A percentile compares a stretch with the other conserved stretches of the same genome.
phyloP scores from a whole-genome alignment of 2,113 vertebrate genomes.

The Tichodroma muraria region DNA sequence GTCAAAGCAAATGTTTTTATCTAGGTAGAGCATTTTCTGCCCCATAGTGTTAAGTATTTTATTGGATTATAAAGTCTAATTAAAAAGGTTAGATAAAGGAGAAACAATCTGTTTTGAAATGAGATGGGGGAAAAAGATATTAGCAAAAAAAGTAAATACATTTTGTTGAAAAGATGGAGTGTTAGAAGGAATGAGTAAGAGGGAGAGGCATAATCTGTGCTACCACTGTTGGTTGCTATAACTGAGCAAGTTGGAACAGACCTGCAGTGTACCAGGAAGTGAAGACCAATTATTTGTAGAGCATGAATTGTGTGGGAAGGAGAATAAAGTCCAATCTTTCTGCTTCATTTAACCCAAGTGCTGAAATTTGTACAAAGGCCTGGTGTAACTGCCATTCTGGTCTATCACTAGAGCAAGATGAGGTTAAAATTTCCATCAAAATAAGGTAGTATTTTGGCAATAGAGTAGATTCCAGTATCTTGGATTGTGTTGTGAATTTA shows the following conservation, averaged over 20 bases:
- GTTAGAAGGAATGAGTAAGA: background rate
- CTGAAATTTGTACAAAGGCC: background rate
- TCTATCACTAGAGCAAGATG: background rate
- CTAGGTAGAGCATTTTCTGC: background rate
- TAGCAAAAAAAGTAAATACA: background rate
- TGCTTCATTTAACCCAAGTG: background rate
- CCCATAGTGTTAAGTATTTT: background rate
- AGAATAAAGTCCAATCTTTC: slow-evolving; percentile 22
- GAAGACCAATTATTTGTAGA: background rate
- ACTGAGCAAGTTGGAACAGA: background rate
- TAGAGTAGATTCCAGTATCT: background rate
- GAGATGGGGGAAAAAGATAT: background rate
- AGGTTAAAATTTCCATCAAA: background rate
- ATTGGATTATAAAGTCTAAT: background rate
- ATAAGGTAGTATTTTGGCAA: background rate
- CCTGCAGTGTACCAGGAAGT: slow-evolving; percentile 18
- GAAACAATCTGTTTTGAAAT: background rate
- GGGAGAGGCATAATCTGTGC: background rate
- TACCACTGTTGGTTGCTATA: background rate
- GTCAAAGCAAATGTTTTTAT: background rate
- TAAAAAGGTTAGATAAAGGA: background rate
- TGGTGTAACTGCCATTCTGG: background rate
- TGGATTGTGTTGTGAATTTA: background rate
- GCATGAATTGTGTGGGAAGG: slow-evolving; percentile 23
- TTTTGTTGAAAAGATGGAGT: background rate